Percentiles rank a stretch among this genome's conserved stretches.
These are phyloP conservation scores for Pocillopora damicornis DNA, from an alignment of 64 coral and sea anemone genomes.

Conservation along the genomic window DNA sequence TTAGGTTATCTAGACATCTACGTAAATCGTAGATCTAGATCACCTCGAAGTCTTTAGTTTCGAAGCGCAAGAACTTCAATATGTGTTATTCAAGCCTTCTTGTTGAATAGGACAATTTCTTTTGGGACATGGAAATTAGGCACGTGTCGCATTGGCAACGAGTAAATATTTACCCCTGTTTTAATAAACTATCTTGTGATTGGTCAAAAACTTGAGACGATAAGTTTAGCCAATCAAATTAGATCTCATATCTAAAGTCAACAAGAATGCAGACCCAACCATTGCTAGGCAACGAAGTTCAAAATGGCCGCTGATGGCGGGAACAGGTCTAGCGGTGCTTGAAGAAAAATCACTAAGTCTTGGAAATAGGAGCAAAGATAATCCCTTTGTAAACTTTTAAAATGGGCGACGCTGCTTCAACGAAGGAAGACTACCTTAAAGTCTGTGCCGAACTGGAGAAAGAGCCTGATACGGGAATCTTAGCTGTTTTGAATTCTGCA, in stretches of 20 bases:
- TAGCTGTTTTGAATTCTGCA: constrained; percentile 76
- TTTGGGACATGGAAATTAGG: not conserved
- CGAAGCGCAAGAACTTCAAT: not conserved
- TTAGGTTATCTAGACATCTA: not conserved
- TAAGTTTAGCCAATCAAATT: constrained; percentile 36
- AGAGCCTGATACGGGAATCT: constrained; percentile 65
- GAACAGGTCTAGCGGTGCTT: not conserved
- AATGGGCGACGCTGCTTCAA: constrained; percentile 77
- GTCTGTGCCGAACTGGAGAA: constrained; percentile 66
- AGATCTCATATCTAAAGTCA: not conserved
- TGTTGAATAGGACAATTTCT: not conserved
- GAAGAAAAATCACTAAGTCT: not conserved
- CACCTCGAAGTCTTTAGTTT: not conserved
- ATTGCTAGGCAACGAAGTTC: constrained; percentile 29
- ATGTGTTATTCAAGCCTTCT: too few relatives aligned
- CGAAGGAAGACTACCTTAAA: constrained; percentile 75
- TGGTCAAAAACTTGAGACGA: not conserved
- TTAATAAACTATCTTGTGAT: constrained; percentile 15
- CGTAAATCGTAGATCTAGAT: not conserved
- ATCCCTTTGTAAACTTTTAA: not conserved
- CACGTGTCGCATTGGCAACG: constrained; percentile 21
- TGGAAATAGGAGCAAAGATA: not conserved
- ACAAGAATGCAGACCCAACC: not conserved
- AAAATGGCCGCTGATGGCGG: constrained; percentile 45
- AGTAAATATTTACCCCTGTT: constrained; percentile 59